phyloP scores from a whole-genome alignment of 2,888 invertebrate species.

The Quadroppia sp. region DNA sequence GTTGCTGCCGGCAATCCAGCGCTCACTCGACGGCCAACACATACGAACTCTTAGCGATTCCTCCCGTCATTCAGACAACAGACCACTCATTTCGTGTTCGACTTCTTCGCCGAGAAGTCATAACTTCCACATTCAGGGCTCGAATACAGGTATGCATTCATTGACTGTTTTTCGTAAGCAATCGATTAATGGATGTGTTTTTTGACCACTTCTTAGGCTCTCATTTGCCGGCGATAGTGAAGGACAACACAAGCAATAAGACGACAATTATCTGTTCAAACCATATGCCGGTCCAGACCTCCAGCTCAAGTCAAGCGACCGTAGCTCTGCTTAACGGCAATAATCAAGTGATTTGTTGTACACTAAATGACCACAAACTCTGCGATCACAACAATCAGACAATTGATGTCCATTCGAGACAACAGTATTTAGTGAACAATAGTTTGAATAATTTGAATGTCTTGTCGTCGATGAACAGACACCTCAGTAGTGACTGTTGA shows the following conservation, averaged over 20 bases:
- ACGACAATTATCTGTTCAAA: slow-evolving; percentile 36
- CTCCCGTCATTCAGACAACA: slow-evolving; percentile 30
- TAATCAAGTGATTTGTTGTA: slow-evolving; percentile 40
- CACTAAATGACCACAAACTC: slow-evolving; percentile 40
- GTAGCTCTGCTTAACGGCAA: slow-evolving; percentile 38
- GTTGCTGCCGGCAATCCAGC: slow-evolving; percentile 39
- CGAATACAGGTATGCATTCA: slow-evolving; percentile 18
- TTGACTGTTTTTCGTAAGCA: background rate
- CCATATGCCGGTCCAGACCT: background rate
- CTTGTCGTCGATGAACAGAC: slow-evolving; percentile 30
- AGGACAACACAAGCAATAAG: slow-evolving; percentile 40
- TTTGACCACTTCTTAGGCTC: slow-evolving; percentile 21
- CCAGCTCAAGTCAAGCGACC: slow-evolving; percentile 28
- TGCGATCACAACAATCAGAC: slow-evolving; percentile 40
- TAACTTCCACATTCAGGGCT: slow-evolving; percentile 32
- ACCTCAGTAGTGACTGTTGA: slow-evolving; percentile 33
- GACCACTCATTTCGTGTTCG: slow-evolving; percentile 18
- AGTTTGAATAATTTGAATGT: slow-evolving; percentile 25
- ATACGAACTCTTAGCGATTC: slow-evolving; percentile 32
- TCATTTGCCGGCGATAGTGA: slow-evolving; percentile 41
- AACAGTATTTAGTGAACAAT: slow-evolving; percentile 26
- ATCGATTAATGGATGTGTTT: background rate
- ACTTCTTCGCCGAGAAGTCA: slow-evolving; percentile 12
- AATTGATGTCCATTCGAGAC: slow-evolving; percentile 12
- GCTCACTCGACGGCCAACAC: slow-evolving; percentile 39